Percentiles rank a stretch among this genome's conserved stretches.
phyloP scores from a whole-genome alignment of 2,888 invertebrate species.

The Oasisia sp. region DNA sequence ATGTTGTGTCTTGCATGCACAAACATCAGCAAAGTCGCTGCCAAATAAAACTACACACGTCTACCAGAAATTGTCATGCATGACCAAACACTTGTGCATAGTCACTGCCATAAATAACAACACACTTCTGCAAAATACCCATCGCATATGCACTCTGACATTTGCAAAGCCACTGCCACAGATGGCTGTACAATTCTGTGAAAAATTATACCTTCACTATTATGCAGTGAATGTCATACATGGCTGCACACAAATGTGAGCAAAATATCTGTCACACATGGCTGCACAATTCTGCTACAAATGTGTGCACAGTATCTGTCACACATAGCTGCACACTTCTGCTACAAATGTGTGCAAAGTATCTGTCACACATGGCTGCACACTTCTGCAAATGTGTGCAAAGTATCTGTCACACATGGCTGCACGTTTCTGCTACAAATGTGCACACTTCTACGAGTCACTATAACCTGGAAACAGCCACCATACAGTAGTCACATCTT shows the following conservation, averaged over 20 bases:
- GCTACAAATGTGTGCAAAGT: too few relatives aligned
- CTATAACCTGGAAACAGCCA: too few relatives aligned
- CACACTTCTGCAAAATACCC: neutral
- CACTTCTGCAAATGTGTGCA: too few relatives aligned
- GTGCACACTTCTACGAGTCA: too few relatives aligned
- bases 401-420: too few relatives aligned
- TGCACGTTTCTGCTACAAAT: too few relatives aligned
- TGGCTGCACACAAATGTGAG: neutral
- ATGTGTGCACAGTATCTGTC: neutral
- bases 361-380: too few relatives aligned
- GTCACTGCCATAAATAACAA: neutral
- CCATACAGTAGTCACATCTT: neutral
- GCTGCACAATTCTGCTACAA: neutral
- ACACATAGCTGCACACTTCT: neutral
- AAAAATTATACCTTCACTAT: neutral
- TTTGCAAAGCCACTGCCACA: too few relatives aligned
- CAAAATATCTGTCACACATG: neutral
- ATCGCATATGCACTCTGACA: too few relatives aligned
- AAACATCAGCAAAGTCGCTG: neutral
- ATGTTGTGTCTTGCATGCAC: neutral
- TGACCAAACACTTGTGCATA: neutral
- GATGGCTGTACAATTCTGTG: neutral
- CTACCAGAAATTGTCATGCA: neutral
- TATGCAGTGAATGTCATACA: too few relatives aligned
- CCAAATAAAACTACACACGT: neutral